Conservation (phyloP, 2,797 vertebrate genomes). For the Phylloscopus collybita region DNA sequence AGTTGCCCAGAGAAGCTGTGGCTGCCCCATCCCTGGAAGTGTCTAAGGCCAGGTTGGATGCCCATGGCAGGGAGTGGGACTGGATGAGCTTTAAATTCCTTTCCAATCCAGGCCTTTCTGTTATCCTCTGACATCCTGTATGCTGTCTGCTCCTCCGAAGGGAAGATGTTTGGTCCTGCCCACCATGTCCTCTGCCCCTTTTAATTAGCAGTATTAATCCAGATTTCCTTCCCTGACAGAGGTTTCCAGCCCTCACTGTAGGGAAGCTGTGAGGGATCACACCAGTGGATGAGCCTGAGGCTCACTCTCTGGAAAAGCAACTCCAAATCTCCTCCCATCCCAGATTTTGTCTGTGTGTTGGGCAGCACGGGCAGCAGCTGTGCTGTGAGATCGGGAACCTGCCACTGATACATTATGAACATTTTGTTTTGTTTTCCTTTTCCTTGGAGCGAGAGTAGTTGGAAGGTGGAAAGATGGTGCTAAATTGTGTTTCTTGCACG, state of each 20-base stretch:
- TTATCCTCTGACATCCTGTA: not conserved
- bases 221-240: not conserved
- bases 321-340: not conserved
- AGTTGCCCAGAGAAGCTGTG: not conserved
- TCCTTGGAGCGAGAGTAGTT: not conserved
- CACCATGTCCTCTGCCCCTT: not conserved
- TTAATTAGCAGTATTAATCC: not conserved
- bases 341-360: not conserved
- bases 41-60: not conserved
- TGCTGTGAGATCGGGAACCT: not conserved
- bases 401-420: not conserved
- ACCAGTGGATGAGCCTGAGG: accelerated
- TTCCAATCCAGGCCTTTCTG: not conserved
- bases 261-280: not conserved
- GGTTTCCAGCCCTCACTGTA: not conserved
- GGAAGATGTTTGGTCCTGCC: not conserved
- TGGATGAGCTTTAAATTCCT: not conserved
- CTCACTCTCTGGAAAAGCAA: not conserved
- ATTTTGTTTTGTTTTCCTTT: constrained; percentile 1
- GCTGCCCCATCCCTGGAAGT: not conserved
- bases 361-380: not conserved
- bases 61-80: accelerated
- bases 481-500: constrained; percentile 34
- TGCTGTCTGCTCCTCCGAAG: not conserved
- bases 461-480: not conserved